Evolutionary conservation across 23 tunicate genomes (phyloP), one percentile per base, ranked within the genome.

Genomic region (Trididemnum nubilum): DNA sequence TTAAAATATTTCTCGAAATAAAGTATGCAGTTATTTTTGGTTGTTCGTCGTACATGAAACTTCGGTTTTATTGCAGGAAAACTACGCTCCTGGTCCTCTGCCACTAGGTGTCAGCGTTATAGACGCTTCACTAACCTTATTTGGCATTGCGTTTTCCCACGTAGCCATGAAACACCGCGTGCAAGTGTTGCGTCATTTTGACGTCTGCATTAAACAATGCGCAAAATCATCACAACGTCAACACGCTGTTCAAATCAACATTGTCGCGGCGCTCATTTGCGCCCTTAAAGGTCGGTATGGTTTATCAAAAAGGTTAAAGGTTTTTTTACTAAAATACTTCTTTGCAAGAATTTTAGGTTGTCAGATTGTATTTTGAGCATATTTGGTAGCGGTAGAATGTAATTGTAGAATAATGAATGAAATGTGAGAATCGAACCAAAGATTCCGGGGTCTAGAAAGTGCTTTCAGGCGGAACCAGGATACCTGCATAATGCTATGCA

Each of bases 161-260:
- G 96, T 90, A 19, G 99, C 99, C 30, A 85, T 94, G 86, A 95
- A 95, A 54, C 99, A 95, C 61, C 71, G 99, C 32, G 83, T 90
- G 0, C 99, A 95, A 59, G 90, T 95, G 98, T 77, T 93, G 64
- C 72, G 75, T 35, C 98, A 93, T 57, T 93, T 93, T 60, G 98
- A 85, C 49, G 90, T 80, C 50, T 93, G 98, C 82, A 89, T 64
- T 39, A 87, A 84, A 33, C 93, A 93, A 66, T 86, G 92, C n/a
- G 67, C 27, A 24, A 93, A 93, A 36, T 84, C 87, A 60, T 60
- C 67, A 2, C 85, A 72, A 33, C 83, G 98, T 21, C 98, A 87
- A 67, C 78, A 74, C 0, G 89, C 98, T 0, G 76, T 93, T 34
- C 93, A 93, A 39, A 93, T 88, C 66, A 93, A 93, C 54, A 87